Percentiles rank a stretch among this genome's conserved stretches.
Conservation (phyloP, 2,113 vertebrate genomes). For the Callionymus lyra region DNA sequence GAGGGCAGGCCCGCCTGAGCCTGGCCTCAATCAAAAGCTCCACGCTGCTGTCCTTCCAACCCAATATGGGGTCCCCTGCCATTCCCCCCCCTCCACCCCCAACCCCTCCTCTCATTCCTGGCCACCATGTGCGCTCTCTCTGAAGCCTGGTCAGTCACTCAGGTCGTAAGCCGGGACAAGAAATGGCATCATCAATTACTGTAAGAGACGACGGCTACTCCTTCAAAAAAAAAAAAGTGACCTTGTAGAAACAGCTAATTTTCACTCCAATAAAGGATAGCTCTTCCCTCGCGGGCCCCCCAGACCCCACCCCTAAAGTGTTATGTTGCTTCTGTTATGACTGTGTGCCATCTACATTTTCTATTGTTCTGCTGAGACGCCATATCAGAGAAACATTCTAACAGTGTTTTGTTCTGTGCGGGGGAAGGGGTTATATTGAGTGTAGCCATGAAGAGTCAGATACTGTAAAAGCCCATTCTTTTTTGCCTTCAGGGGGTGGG, state of each 20-base stretch:
- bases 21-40: slow-evolving; percentile 63
- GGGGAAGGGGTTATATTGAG: slow-evolving; percentile 68
- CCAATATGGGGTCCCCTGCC: slow-evolving; percentile 47
- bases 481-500: slow-evolving; percentile 82
- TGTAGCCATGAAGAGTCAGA: slow-evolving; percentile 70
- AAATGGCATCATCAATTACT: slow-evolving; percentile 41
- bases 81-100: slow-evolving; percentile 34
- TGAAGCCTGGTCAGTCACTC: slow-evolving; percentile 46
- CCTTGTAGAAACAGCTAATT: slow-evolving; percentile 58
- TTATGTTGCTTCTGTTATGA: slow-evolving; percentile 34
- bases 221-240: slow-evolving; percentile 27
- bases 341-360: slow-evolving; percentile 43
- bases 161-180: slow-evolving; percentile 42
- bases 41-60: slow-evolving; percentile 54
- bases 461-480: slow-evolving; percentile 80
- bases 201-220: slow-evolving; percentile 37
- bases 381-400: slow-evolving; percentile 51
- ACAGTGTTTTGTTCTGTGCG: slow-evolving; percentile 67
- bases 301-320: slow-evolving; percentile 55
- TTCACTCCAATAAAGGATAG: slow-evolving; percentile 55
- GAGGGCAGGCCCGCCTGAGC: slow-evolving; percentile 53
- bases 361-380: slow-evolving; percentile 54
- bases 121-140: slow-evolving; percentile 55
- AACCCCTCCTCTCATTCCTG: slow-evolving; percentile 61
- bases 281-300: too few relatives aligned